Conservation (phyloP, 2,888 invertebrate genomes). For the Tachystola acroxantha region DNA sequence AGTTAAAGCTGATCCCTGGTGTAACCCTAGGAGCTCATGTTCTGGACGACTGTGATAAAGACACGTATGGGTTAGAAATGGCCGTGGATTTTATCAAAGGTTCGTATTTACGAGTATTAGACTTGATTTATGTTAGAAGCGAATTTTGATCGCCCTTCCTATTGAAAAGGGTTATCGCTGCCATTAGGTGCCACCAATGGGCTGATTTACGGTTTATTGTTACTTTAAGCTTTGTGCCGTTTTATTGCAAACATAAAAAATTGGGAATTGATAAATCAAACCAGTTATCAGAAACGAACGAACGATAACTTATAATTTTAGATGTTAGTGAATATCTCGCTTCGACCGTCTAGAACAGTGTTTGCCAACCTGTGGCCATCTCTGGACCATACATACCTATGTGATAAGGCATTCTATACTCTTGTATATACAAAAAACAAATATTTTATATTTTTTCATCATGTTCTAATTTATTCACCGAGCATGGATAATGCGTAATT, state of each 20-base stretch:
- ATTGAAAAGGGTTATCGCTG: slow-evolving; percentile 1
- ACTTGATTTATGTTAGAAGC: not conserved
- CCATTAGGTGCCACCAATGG: not conserved
- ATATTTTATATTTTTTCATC: no score
- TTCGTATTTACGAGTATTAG: slow-evolving; percentile 57
- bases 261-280: not conserved
- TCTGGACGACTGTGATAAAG: slow-evolving; percentile 96
- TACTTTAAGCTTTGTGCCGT: not conserved
- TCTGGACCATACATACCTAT: no score
- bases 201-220: slow-evolving; percentile 1
- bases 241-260: not conserved
- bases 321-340: no score
- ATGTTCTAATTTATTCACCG: no score
- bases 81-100: slow-evolving; percentile 98
- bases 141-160: not conserved
- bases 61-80: slow-evolving; percentile 96
- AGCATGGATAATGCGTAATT: no score
- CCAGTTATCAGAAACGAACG: no score
- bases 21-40: slow-evolving; percentile 92
- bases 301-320: no score
- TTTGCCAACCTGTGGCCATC: no score
- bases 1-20: slow-evolving; percentile 83
- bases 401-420: no score
- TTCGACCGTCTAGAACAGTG: no score
- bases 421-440: no score